Evolutionary conservation across 2,888 invertebrate genomes (phyloP), one percentile per base, ranked within the genome.

Genomic region (Sarcophaga rosellei): DNA sequence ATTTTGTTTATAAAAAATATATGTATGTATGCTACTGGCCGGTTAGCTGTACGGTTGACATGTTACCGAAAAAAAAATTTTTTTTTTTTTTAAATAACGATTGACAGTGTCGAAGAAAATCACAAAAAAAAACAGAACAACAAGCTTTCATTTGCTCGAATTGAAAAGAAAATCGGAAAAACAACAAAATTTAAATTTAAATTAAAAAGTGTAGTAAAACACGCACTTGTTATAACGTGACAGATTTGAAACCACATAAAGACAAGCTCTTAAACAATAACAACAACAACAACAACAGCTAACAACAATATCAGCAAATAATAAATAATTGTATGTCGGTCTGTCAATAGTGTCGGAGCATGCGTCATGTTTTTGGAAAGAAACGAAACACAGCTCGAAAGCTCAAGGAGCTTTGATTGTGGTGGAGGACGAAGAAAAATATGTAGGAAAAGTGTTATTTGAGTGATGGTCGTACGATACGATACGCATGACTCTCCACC

Each of bases 191-290:
- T 78, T 57, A 78, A 79, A 70, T 83, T 77, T 70, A 78, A 75
- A 72, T 75, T 17, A 65, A 74, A 78, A 79, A 79, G 61, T 62
- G 61, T 79, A 84, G 72, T 66, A 84, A 81, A 86, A 86, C 86
- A 86, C 86, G 84, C 86, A 86, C 86, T 86, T 84, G 83, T 44
- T 74, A 73, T 65, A 83, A 76, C 53, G 81, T 84, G 84, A 86
- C 84, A 84, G 81, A 80, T 80, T 85, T 80, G 62, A 69, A 81
- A 76, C 25, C 63, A 75, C 62, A 62, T n/a, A 82, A 59, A 81
- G 75, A 81, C 81, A 75, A 77, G 70, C 68, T 62, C 57, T 17
- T 57, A 15, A 53, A 53, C 15, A 47, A 47, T 6, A 47, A 47
- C 47, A 62, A 62, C 82, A 81, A 62, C 53, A 66, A 62, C 35